Evolutionary conservation across 2,113 vertebrate genomes (phyloP).

Genomic region (Alligator sinensis): DNA sequence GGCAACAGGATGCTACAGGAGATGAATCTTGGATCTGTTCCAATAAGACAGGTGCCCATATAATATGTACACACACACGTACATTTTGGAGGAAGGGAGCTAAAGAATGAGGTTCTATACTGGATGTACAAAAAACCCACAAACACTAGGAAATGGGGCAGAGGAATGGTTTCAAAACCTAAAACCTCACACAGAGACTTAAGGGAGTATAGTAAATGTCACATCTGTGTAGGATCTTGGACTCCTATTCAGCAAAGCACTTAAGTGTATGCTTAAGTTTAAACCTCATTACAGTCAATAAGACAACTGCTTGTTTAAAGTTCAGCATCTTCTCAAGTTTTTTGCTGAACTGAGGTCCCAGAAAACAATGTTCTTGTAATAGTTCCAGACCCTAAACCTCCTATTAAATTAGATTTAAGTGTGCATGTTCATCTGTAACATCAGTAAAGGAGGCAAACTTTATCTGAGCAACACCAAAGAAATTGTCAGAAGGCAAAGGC

Average conservation of each 20-base stretch:
- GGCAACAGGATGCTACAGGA: background rate
- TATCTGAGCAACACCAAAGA: background rate
- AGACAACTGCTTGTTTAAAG: background rate
- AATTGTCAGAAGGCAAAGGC: background rate
- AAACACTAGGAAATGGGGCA: too few relatives aligned
- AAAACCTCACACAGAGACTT: too few relatives aligned
- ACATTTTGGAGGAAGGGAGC: fast-evolving
- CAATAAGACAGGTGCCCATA: background rate
- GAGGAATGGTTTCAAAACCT: too few relatives aligned
- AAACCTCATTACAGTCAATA: background rate
- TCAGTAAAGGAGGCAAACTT: background rate
- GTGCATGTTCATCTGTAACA: background rate
- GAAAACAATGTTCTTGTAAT: background rate
- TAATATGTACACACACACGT: too few relatives aligned
- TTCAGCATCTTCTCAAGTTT: background rate
- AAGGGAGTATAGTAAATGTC: background rate
- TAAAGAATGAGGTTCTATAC: background rate
- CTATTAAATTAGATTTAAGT: background rate
- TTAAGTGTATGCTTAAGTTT: background rate
- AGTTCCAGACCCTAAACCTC: background rate
- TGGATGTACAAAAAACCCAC: background rate
- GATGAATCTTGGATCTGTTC: background rate
- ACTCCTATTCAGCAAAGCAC: background rate
- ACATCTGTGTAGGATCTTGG: background rate
- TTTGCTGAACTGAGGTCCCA: background rate